Percentiles rank a stretch among this genome's conserved stretches.
Evolutionary conservation across 2,888 invertebrate species (phyloP).

Genomic region (Leucozona laternaria): DNA sequence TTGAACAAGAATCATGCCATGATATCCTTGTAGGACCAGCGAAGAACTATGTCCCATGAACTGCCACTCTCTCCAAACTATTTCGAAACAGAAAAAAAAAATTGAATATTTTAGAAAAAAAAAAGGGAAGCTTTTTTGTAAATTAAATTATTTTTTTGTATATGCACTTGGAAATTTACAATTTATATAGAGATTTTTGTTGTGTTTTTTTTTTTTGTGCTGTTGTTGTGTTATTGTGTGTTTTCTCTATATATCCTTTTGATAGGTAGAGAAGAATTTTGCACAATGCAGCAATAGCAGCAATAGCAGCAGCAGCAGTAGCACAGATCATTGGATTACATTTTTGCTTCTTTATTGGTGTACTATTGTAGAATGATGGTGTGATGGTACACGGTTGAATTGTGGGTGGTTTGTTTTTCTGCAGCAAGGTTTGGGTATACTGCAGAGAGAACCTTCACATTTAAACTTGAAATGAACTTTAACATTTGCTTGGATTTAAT

Average conservation of each 20-base stretch:
- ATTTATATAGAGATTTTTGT: conserved; percentile 21
- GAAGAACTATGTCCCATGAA: conserved; percentile 4
- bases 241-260: conserved; percentile 61
- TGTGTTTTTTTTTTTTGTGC: conserved; percentile 13
- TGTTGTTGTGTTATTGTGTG: not conserved
- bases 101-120: conserved; percentile 14
- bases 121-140: conserved; percentile 60
- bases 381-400: conserved; percentile 33
- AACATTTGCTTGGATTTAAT: conserved; percentile 54
- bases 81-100: conserved; percentile 30
- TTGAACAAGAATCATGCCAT: conserved; percentile 8
- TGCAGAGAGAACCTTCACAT: conserved; percentile 67
- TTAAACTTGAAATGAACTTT: conserved; percentile 65
- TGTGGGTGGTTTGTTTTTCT: conserved; percentile 60
- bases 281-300: conserved; percentile 51
- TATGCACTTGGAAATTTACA: conserved; percentile 35
- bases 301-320: conserved; percentile 26
- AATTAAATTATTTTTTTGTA: conserved; percentile 38
- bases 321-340: conserved; percentile 70
- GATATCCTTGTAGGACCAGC: conserved; percentile 16
- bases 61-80: conserved; percentile 40
- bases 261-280: conserved; percentile 63
- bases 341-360: conserved; percentile 53
- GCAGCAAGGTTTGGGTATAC: conserved; percentile 43
- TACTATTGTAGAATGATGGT: conserved; percentile 41